A percentile compares a stretch with the other conserved stretches of the same genome.
These are phyloP conservation scores for Elysia chlorotica DNA, from an alignment of 1,140 invertebrate genomes.

Conservation along the genomic window DNA sequence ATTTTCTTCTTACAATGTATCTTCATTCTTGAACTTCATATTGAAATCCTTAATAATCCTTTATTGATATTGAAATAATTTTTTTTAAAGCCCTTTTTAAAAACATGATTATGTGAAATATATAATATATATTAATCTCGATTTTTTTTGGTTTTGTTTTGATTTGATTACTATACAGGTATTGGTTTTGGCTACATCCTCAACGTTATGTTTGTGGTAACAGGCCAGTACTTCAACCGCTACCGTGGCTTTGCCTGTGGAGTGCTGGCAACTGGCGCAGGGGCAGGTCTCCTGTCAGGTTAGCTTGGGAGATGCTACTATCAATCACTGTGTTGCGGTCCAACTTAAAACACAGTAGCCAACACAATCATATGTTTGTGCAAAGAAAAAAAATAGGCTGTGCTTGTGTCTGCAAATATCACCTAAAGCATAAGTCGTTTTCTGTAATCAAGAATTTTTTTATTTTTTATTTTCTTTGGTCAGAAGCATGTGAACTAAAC, in stretches of 20 bases:
- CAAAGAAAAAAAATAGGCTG: background rate
- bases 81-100: background rate
- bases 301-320: background rate
- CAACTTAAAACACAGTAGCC: background rate
- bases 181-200: conserved; percentile 15
- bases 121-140: too few species aligned
- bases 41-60: background rate
- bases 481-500: too few species aligned
- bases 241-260: conserved; percentile 17
- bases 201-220: conserved; percentile 16
- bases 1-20: too few species aligned
- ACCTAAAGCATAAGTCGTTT: background rate
- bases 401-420: background rate
- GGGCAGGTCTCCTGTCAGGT: conserved; percentile 14
- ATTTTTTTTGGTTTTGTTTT: too few species aligned
- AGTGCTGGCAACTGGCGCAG: conserved; percentile 14
- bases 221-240: conserved; percentile 14
- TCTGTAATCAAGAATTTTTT: background rate
- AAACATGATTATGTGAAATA: too few species aligned
- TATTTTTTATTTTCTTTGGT: background rate
- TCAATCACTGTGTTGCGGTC: background rate
- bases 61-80: background rate
- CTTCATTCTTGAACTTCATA: too few species aligned
- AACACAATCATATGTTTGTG: background rate
- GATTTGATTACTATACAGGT: background rate